Evolutionary conservation across 1,140 invertebrate genomes (phyloP).

Genomic region (Penaeus japonicus): DNA sequence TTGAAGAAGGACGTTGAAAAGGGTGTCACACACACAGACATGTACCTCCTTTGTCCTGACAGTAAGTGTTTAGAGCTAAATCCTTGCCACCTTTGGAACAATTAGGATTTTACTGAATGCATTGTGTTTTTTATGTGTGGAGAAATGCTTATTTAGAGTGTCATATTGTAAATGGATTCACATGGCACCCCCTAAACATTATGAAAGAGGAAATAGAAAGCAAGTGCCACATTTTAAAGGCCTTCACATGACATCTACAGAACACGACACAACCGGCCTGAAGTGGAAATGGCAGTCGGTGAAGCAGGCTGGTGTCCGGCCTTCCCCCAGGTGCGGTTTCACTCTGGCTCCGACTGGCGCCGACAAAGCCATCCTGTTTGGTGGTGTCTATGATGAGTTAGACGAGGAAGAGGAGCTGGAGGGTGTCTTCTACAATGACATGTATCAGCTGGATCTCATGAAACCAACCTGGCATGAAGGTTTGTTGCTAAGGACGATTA

Average conservation of each 20-base stretch:
- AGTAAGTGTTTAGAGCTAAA: conserved; percentile 67
- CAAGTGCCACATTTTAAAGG: not conserved
- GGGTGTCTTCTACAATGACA: conserved; percentile 84
- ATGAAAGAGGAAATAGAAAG: too few species aligned
- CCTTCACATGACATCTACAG: conserved; percentile 63
- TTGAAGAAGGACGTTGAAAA: conserved; percentile 83
- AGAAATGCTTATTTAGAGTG: too few species aligned
- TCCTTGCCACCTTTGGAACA: too few species aligned
- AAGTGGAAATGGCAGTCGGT: conserved; percentile 81
- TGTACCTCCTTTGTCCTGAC: conserved; percentile 77
- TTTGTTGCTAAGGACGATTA: conserved; percentile 60
- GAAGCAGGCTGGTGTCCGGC: conserved; percentile 74
- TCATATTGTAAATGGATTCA: too few species aligned
- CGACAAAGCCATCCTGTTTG: conserved; percentile 76
- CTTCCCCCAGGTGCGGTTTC: conserved; percentile 76
- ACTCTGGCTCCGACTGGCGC: conserved; percentile 66
- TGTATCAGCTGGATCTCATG: conserved; percentile 80
- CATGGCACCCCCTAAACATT: too few species aligned
- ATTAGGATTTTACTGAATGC: too few species aligned
- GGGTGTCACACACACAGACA: conserved; percentile 81
- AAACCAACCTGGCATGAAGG: conserved; percentile 67
- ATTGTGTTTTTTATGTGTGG: too few species aligned
- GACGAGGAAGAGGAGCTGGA: conserved; percentile 82
- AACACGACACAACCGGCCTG: conserved; percentile 70
- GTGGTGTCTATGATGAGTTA: conserved; percentile 83